Conservation (phyloP, 2,888 invertebrate species). For the Mythimna vitellina region DNA sequence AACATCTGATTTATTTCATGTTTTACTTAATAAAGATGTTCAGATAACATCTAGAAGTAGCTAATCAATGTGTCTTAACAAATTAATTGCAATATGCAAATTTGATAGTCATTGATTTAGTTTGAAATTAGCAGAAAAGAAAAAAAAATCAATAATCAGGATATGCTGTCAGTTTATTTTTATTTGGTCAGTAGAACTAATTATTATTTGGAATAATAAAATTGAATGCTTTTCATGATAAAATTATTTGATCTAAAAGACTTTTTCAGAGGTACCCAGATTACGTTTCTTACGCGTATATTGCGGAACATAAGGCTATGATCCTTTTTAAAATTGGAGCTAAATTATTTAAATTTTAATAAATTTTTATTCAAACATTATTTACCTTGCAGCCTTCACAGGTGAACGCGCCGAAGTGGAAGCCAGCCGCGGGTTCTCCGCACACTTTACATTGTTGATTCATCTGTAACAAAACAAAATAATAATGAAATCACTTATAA, state of each 20-base stretch:
- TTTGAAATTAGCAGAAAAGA: background rate
- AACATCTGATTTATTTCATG: background rate
- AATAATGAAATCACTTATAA: background rate
- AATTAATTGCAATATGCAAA: conserved; percentile 37
- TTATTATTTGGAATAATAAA: background rate
- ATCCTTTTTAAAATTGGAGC: too few species aligned
- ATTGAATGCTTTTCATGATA: background rate
- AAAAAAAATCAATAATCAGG: background rate
- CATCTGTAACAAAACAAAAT: conserved; percentile 92
- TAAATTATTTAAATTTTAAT: background rate
- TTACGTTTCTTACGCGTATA: too few species aligned
- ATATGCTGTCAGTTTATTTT: background rate
- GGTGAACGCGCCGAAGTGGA: conserved; percentile 98
- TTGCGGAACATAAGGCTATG: too few species aligned
- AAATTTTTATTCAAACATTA: background rate
- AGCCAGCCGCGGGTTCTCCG: conserved; percentile 98
- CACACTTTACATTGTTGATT: conserved; percentile 98
- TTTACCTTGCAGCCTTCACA: conserved; percentile 98
- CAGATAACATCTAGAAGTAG: conserved; percentile 11
- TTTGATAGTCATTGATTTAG: background rate
- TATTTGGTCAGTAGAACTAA: background rate
- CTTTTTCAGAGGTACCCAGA: too few species aligned
- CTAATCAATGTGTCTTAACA: conserved; percentile 8
- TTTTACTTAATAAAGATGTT: conserved; percentile 17
- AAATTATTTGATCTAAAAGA: too few species aligned